Percentiles rank a stretch among this genome's conserved stretches.
Conservation (phyloP, 2,888 invertebrate species). For the Cantharis flavilabris region DNA sequence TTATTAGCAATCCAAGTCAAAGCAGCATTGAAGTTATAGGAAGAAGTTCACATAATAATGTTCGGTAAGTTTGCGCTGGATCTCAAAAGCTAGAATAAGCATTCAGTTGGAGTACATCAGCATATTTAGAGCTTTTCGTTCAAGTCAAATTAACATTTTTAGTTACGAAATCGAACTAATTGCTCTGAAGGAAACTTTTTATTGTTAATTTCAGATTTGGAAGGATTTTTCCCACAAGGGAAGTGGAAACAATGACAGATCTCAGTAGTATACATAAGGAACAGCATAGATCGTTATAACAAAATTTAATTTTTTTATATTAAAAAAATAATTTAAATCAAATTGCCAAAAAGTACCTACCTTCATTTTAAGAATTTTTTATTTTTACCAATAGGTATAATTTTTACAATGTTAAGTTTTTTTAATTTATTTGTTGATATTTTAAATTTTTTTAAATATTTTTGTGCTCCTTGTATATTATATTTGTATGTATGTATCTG, state of each 20-base stretch:
- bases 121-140: no score
- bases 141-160: no score
- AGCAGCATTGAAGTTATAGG: slow-evolving; percentile 70
- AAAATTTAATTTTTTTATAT: background rate
- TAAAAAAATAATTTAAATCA: background rate
- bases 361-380: background rate
- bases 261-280: slow-evolving; percentile 27
- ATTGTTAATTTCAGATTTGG: slow-evolving; percentile 9
- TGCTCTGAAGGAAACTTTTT: background rate
- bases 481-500: background rate
- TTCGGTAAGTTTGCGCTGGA: background rate
- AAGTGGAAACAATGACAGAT: slow-evolving; percentile 28
- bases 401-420: background rate
- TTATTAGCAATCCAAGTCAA: slow-evolving; percentile 72
- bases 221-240: slow-evolving; percentile 25
- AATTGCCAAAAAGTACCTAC: background rate
- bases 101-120: no score
- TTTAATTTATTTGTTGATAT: background rate
- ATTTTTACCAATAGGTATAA: background rate
- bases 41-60: slow-evolving; percentile 15
- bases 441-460: background rate
- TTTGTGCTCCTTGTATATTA: background rate
- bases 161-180: no score
- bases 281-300: slow-evolving; percentile 34
- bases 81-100: no score